Evolutionary conservation across 2,888 invertebrate genomes (phyloP), one percentile per base, ranked within the genome.

Genomic region (Chalcosyrphus nemorum): DNA sequence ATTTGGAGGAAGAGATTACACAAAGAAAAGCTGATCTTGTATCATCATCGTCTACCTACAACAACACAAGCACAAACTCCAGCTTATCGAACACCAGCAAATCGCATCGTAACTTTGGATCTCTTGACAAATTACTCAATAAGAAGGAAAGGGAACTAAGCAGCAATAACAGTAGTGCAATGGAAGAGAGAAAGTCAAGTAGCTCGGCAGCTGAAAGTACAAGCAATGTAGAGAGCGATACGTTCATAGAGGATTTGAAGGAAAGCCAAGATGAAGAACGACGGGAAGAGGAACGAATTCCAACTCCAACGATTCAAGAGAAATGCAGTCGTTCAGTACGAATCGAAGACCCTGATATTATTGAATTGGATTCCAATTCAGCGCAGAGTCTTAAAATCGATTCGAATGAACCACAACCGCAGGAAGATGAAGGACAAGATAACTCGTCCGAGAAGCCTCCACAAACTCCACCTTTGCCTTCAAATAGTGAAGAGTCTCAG

Each of bases 101-200:
- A 87, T 89, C 91, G 89, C 89, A 89, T 90, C 89, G 93, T 88
- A 89, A 92, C 91, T 87, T 92, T 86, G 90, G 92, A 76, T 92
- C 93, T 2, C 88, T 94, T 57, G 94, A 94, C 86, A 93, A 93
- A 86, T 89, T 94, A 50, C 92, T 94, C 50, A 93, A 92, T 81
- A 93, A 92, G 87, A 91, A 92, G 57, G 93, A 93, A 87, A 92
- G 92, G 81, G 90, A 92, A 47, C 89, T 86, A 32, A 86, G 80
- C 4, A 87, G 88, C 75, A 87, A 87, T 61, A 87, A 35, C 29
- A 81, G 82, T 24, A 76, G 74, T 35, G 75, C 54, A n/a, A 59
- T 75, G 9, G 84, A 84, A 5, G 78, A 78, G 32, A 38, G 52
- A 24, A 78, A 78, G 29, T 78, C 82, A 2, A 68, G 13, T 11